These are phyloP conservation scores for Drosophila tristis DNA, from an alignment of 1,140 invertebrate species.

Conservation along the genomic window DNA sequence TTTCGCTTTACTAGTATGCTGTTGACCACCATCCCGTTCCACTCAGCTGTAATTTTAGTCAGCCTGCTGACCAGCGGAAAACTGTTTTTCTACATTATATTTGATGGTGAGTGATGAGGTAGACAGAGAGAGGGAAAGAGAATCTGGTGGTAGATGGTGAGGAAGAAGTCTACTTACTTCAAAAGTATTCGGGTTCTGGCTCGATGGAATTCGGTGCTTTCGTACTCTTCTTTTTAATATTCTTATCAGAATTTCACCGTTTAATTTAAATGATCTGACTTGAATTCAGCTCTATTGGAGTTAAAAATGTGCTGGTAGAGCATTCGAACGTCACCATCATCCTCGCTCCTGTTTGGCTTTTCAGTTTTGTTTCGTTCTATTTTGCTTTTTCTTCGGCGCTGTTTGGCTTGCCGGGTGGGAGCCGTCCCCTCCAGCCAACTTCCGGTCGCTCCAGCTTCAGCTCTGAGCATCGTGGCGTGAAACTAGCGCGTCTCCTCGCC, in stretches of 20 bases:
- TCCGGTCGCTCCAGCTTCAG: slow-evolving; percentile 31
- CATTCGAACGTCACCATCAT: slow-evolving; percentile 13
- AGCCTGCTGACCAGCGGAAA: slow-evolving; percentile 74
- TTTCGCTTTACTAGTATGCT: slow-evolving; percentile 62
- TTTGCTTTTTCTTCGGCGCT: slow-evolving; percentile 26
- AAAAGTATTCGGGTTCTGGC: neutral
- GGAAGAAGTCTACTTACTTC: neutral
- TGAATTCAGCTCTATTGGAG: no score
- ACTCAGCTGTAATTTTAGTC: slow-evolving; percentile 62
- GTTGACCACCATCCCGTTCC: slow-evolving; percentile 10
- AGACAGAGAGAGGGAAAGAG: no score
- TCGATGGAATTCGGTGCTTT: no score
- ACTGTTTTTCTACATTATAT: slow-evolving; percentile 55
- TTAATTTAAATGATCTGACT: no score
- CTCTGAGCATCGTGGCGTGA: slow-evolving; percentile 47
- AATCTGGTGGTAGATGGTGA: neutral
- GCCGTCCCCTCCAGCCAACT: slow-evolving; percentile 31
- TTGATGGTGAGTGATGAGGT: slow-evolving; percentile 13
- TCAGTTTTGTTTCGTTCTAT: slow-evolving; percentile 47
- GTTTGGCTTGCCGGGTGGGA: slow-evolving; percentile 30
- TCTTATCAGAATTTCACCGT: no score
- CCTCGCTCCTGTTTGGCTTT: slow-evolving; percentile 17
- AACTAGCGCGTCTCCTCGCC: slow-evolving; percentile 53
- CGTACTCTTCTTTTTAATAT: neutral
- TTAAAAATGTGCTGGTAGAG: slow-evolving; percentile 9